phyloP scores from a whole-genome alignment of 2,797 vertebrate species.

The Catostomus latipinnis region DNA sequence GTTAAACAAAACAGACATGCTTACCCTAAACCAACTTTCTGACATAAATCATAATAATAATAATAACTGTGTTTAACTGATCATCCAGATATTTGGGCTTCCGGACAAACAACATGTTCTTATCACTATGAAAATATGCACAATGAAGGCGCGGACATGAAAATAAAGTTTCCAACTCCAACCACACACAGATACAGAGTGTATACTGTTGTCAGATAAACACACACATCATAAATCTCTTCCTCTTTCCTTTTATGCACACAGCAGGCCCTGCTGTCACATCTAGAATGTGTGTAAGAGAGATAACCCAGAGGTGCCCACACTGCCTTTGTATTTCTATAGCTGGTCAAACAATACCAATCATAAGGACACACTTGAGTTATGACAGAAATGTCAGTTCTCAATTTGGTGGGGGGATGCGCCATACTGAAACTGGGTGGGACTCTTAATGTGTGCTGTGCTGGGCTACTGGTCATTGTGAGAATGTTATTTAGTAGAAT shows the following conservation, averaged over 20 bases:
- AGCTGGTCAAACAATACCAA: constrained; percentile 26
- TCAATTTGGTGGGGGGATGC: not conserved
- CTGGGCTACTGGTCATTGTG: not conserved
- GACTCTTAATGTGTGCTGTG: not conserved
- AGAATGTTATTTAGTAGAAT: not conserved
- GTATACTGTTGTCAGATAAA: constrained; percentile 48
- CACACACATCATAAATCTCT: constrained; percentile 38
- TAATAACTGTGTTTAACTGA: not conserved
- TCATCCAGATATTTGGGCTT: not conserved
- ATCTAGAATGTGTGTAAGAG: constrained; percentile 30
- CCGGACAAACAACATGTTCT: too few species aligned
- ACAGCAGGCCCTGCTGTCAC: constrained; percentile 42
- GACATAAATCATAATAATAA: not conserved
- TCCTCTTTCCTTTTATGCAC: constrained; percentile 54
- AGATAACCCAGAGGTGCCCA: constrained; percentile 50
- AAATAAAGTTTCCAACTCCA: constrained; percentile 24
- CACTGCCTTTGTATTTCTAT: constrained; percentile 25
- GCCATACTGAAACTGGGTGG: constrained; percentile 7
- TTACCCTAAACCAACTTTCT: not conserved
- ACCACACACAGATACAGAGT: constrained; percentile 26
- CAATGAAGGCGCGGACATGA: constrained; percentile 15
- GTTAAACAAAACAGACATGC: too few species aligned
- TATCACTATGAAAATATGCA: not conserved
- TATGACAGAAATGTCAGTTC: constrained; percentile 27
- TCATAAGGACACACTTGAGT: constrained; percentile 33